phyloP scores from a whole-genome alignment of 2,113 vertebrate genomes.

The Spheniscus mendiculus region DNA sequence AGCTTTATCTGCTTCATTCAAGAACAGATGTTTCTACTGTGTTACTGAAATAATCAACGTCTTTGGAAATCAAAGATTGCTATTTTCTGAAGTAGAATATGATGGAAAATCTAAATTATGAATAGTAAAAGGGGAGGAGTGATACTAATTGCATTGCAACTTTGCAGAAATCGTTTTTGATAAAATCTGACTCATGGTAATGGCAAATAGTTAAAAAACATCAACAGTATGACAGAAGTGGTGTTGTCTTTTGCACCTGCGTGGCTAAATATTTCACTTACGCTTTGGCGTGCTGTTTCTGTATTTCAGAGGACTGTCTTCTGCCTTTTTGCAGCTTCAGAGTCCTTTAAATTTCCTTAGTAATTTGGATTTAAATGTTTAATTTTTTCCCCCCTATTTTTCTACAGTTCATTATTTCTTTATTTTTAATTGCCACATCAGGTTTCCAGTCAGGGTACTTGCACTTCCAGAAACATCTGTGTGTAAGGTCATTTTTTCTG shows the following conservation, averaged over 20 bases:
- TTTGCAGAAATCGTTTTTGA: background rate
- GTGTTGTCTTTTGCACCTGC: background rate
- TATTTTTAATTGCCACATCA: background rate
- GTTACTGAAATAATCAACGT: background rate
- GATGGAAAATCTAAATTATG: background rate
- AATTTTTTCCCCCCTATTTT: background rate
- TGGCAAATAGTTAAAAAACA: background rate
- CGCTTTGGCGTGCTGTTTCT: background rate
- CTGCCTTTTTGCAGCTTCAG: background rate
- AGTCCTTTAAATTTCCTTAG: background rate
- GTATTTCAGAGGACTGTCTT: background rate
- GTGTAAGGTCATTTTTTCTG: background rate
- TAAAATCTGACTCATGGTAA: background rate
- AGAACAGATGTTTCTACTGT: slow-evolving; percentile 13
- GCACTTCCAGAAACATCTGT: background rate
- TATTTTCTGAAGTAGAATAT: background rate
- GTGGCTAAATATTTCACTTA: background rate
- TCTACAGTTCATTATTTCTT: background rate
- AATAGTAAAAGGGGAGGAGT: background rate
- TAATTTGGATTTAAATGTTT: background rate
- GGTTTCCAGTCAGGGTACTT: background rate
- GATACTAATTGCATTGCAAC: background rate
- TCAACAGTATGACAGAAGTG: background rate
- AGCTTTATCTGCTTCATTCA: slow-evolving; percentile 7
- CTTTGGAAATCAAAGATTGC: background rate